These are phyloP conservation scores for Formicarius rufipectus DNA, from an alignment of 2,113 vertebrate genomes.

Conservation along the genomic window DNA sequence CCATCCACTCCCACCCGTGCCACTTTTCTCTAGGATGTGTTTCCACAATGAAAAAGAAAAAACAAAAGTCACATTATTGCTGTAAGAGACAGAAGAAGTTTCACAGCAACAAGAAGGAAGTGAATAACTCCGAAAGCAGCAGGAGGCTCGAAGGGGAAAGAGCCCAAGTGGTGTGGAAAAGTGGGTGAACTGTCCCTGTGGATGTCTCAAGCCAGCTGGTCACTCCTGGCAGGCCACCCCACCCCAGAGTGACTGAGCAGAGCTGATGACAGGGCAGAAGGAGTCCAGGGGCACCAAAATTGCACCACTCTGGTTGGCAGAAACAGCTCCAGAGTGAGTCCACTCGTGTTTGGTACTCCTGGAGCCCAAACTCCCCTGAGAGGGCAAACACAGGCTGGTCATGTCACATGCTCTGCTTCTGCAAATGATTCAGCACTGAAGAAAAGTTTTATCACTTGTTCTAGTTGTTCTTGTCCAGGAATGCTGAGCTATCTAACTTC, in stretches of 20 bases:
- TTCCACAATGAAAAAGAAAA: neutral
- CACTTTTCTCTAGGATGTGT: neutral
- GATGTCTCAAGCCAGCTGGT: neutral
- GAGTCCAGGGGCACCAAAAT: neutral
- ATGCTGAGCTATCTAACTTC: fast-evolving
- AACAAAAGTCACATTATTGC: neutral
- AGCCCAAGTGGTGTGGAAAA: neutral
- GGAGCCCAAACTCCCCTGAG: neutral
- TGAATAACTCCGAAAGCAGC: neutral
- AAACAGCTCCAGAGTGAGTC: neutral
- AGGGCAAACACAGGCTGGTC: neutral
- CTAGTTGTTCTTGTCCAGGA: neutral
- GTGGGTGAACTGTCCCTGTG: neutral
- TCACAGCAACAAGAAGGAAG: neutral
- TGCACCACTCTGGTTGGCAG: fast-evolving
- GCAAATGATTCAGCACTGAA: neutral
- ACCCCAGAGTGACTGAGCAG: neutral
- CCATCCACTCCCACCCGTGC: fast-evolving
- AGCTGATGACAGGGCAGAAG: too few species aligned
- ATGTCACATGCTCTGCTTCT: neutral
- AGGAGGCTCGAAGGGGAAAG: neutral
- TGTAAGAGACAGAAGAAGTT: neutral
- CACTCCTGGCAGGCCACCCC: neutral
- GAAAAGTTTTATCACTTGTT: neutral
- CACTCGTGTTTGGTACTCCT: neutral